Evolutionary conservation across 2,113 vertebrate genomes (phyloP).

Genomic region (Amblyopsis rosae): DNA sequence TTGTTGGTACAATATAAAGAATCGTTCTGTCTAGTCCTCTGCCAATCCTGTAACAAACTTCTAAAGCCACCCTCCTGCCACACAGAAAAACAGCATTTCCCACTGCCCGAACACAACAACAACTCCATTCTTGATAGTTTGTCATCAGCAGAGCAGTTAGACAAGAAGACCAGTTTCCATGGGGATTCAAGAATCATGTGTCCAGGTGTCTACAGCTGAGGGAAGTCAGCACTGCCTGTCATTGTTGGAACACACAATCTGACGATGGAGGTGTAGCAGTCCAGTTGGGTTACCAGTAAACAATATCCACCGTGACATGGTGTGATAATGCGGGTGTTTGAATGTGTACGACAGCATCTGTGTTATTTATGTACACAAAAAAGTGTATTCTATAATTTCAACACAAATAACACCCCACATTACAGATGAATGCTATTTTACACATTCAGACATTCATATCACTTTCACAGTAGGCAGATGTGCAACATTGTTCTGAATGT

Average conservation of each 20-base stretch:
- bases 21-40: constrained; percentile 43
- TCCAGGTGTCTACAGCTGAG: constrained; percentile 37
- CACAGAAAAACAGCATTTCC: constrained; percentile 41
- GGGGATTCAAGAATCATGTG: constrained; percentile 40
- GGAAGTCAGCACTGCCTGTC: constrained; percentile 42
- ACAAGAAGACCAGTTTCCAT: constrained; percentile 40
- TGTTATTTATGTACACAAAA: constrained; percentile 37
- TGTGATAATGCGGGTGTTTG: constrained; percentile 19
- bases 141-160: constrained; percentile 29
- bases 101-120: constrained; percentile 17
- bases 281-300: constrained; percentile 52
- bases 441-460: constrained; percentile 15
- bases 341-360: constrained; percentile 20
- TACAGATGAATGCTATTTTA: constrained; percentile 40
- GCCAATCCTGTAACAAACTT: constrained; percentile 53
- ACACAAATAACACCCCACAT: constrained; percentile 25
- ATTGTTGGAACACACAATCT: constrained; percentile 27
- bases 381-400: constrained; percentile 18
- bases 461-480: constrained; percentile 29
- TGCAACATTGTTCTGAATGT: constrained; percentile 40
- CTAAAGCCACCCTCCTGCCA: constrained; percentile 32
- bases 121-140: constrained; percentile 41
- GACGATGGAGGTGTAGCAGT: constrained; percentile 41
- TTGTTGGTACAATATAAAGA: constrained; percentile 67
- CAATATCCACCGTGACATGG: constrained; percentile 58